These are phyloP conservation scores for Trissolcus basalis DNA, from an alignment of 1,140 invertebrate genomes.

Conservation along the genomic window DNA sequence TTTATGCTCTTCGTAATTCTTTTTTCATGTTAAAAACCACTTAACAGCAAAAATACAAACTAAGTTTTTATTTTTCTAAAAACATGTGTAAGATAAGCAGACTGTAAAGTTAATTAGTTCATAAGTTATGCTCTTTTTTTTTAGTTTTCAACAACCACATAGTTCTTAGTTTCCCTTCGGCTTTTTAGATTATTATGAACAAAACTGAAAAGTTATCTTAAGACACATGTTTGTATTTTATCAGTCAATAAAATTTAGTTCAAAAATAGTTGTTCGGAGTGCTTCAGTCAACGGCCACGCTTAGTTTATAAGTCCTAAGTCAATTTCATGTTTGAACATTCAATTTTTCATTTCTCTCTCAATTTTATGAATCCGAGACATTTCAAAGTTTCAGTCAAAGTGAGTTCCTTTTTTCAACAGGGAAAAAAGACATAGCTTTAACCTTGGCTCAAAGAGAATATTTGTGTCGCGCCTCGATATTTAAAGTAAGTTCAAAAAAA, in stretches of 20 bases:
- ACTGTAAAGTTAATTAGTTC: slow-evolving; percentile 30
- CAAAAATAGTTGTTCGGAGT: slow-evolving; percentile 17
- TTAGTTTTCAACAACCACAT: slow-evolving; percentile 3
- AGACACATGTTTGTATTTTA: slow-evolving; percentile 45
- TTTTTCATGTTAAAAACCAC: slow-evolving; percentile 12
- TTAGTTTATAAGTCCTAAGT: background rate
- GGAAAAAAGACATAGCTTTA: background rate
- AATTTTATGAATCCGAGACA: slow-evolving; percentile 7
- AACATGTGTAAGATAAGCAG: slow-evolving; percentile 37
- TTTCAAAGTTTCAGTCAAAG: background rate
- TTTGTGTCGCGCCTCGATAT: slow-evolving; percentile 28
- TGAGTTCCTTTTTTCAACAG: too few relatives aligned
- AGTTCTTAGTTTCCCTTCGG: slow-evolving; percentile 20
- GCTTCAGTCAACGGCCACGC: slow-evolving; percentile 15
- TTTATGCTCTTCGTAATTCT: slow-evolving; percentile 37
- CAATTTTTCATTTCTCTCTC: background rate
- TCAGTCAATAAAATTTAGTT: slow-evolving; percentile 50
- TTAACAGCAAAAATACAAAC: slow-evolving; percentile 17
- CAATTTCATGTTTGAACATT: background rate
- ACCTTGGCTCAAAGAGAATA: slow-evolving; percentile 23
- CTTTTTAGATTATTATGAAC: slow-evolving; percentile 41
- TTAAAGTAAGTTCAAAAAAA: slow-evolving; percentile 22
- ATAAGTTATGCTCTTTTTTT: slow-evolving; percentile 23
- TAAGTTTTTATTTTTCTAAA: slow-evolving; percentile 41
- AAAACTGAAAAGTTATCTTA: slow-evolving; percentile 21